Conservation (phyloP, 2,797 vertebrate genomes). For the Danio albolineatus region DNA sequence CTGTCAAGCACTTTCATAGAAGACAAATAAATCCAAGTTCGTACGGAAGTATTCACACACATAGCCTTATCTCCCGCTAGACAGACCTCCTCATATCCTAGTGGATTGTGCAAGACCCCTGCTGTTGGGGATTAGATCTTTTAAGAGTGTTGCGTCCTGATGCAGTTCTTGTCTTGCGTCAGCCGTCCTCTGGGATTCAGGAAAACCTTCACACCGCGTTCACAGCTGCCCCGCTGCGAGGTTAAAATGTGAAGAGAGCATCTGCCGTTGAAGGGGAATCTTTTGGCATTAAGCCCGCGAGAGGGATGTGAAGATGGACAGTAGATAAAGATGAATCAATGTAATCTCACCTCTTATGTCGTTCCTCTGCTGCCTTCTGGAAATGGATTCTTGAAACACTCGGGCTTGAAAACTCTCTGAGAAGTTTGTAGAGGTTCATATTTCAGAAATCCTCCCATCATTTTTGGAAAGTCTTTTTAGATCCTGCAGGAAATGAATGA, state of each 20-base stretch:
- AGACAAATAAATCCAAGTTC: constrained; percentile 11
- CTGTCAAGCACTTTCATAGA: neutral
- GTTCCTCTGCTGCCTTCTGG: constrained; percentile 1
- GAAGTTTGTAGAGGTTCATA: constrained; percentile 25
- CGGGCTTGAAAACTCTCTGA: constrained; percentile 4
- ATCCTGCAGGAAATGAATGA: constrained; percentile 36
- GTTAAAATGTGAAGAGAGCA: constrained; percentile 19
- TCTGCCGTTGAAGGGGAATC: constrained; percentile 25
- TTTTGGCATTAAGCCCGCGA: constrained; percentile 26
- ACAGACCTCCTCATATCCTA: constrained; percentile 31
- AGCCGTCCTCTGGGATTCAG: constrained; percentile 11
- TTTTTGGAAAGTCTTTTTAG: constrained; percentile 19
- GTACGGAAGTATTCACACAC: neutral
- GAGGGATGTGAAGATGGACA: constrained; percentile 15
- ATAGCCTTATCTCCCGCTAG: constrained; percentile 17
- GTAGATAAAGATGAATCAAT: constrained; percentile 28
- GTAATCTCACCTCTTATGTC: constrained; percentile 2
- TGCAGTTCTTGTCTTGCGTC: constrained; percentile 15
- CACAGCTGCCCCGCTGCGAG: neutral
- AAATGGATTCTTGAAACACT: constrained; percentile 13
- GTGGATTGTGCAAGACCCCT: constrained; percentile 22
- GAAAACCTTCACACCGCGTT: constrained; percentile 18
- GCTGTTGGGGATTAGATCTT: constrained; percentile 35
- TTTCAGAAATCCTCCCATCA: neutral
- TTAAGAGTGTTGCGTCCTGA: constrained; percentile 34